Base-by-base conservation (phyloP, 2,888 invertebrate genomes). In the Nephrocerus scutellatus region DNA sequence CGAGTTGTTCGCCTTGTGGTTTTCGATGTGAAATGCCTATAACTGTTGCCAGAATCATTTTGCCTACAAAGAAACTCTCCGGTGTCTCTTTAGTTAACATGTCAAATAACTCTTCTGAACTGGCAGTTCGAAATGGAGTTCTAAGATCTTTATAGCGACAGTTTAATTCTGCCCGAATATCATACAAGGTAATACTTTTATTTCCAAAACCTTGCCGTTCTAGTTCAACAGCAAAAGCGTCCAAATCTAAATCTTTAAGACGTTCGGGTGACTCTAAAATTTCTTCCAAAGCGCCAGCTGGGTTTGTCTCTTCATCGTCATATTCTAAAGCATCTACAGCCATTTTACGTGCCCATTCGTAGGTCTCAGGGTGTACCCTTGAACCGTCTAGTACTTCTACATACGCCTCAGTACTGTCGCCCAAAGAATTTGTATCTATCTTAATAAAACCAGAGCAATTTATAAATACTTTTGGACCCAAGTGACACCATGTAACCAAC, bases 321-420 rank as follows among this genome's bases (percentile, higher is more conserved):
- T 96, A 95, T 57, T 99, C 98, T 30, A 98, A 71, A 2, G 98
- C 98, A 68, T 98, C 98, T 1, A 97, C 95, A 0, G 98, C 98
- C 97, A 98, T 99, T 71, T 99, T 99, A 25, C 97, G 74, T 0
- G 98, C 98, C 97, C 97, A 97, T 61, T 99, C 98, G 66, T 99
- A 99, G 0, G 96, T 93, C 72, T 99, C 98, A 0, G 97, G 97
- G 71, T 98, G 98, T 1, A 98, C 96, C 53, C 98, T 77, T 1
- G 97, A 95, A 0, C 96, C 95, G 61, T 98, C 98, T 36, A 98
- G 71, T 2, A 96, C 92, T 72, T 96, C 87, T 1, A 95, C 89
- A 56, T 93, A 95, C 0, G 90, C 87, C 59, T 95, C 93, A 0
- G 93, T 93, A 60, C 89, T 83, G 56, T 96, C 93, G 3, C 92